These are phyloP conservation scores for Phymanthus crucifer DNA, from an alignment of 92 coral and sea anemone genomes.

Conservation along the genomic window DNA sequence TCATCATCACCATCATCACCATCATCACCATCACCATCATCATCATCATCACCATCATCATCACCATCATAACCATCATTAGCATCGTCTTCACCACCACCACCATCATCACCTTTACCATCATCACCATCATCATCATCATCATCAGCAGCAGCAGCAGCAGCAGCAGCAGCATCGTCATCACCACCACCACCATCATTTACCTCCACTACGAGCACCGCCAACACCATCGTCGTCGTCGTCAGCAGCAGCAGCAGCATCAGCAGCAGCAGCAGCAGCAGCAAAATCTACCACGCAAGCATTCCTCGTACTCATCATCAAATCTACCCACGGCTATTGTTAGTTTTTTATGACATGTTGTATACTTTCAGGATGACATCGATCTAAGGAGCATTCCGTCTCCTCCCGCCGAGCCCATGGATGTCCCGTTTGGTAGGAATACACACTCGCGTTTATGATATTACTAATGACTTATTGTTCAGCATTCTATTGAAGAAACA, in stretches of 20 bases:
- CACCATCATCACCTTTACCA: neutral
- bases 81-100: neutral
- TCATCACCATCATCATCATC: neutral
- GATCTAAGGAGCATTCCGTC: slow-evolving; percentile 21
- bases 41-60: slow-evolving; percentile 14
- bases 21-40: slow-evolving; percentile 4
- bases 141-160: neutral
- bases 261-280: neutral
- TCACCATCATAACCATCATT: neutral
- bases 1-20: slow-evolving; percentile 8
- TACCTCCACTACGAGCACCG: neutral
- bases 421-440: slow-evolving; percentile 29
- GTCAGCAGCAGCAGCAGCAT: neutral
- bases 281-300: no score
- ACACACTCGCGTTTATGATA: no score
- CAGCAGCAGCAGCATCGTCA: neutral
- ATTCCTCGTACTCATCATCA: no score
- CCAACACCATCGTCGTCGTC: neutral
- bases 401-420: slow-evolving; percentile 17
- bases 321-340: no score
- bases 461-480: no score
- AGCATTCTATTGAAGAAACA: no score
- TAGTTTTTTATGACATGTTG: neutral
- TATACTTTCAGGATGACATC: slow-evolving; percentile 9
- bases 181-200: neutral